A percentile compares a stretch with the other conserved stretches of the same genome.
These are phyloP conservation scores for Panthera leo DNA, from an alignment of 2,113 vertebrate genomes.

Conservation along the genomic window DNA sequence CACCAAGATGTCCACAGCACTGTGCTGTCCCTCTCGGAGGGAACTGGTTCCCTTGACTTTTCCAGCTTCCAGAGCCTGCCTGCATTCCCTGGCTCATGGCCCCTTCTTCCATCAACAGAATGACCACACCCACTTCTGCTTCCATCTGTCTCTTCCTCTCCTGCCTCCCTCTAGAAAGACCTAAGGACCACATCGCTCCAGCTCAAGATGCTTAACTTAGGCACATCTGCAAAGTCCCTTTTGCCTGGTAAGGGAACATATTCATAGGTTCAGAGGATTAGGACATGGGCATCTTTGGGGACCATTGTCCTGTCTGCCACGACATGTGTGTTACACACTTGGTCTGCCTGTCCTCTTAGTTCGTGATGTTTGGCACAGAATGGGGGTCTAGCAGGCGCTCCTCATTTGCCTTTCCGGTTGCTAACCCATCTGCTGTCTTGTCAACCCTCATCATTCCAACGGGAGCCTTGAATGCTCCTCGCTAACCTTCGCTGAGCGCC, in stretches of 20 bases:
- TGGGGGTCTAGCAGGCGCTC: too few relatives aligned
- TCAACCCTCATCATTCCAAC: not conserved
- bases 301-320: not conserved
- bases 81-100: not conserved
- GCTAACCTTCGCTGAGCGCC: not conserved
- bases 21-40: not conserved
- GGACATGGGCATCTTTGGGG: not conserved
- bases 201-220: not conserved
- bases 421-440: not conserved
- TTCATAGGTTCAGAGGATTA: not conserved
- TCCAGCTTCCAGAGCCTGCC: not conserved
- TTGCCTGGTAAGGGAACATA: not conserved
- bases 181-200: not conserved
- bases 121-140: not conserved
- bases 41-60: not conserved
- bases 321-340: not conserved
- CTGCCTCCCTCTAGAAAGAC: not conserved
- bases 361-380: not conserved
- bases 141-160: not conserved
- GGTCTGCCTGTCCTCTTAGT: not conserved
- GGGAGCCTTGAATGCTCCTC: not conserved
- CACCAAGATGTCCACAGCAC: not conserved
- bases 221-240: not conserved
- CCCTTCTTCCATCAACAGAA: not conserved
- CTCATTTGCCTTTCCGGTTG: not conserved